Evolutionary conservation across 2,113 vertebrate species (phyloP).

Genomic region (Cariama cristata): DNA sequence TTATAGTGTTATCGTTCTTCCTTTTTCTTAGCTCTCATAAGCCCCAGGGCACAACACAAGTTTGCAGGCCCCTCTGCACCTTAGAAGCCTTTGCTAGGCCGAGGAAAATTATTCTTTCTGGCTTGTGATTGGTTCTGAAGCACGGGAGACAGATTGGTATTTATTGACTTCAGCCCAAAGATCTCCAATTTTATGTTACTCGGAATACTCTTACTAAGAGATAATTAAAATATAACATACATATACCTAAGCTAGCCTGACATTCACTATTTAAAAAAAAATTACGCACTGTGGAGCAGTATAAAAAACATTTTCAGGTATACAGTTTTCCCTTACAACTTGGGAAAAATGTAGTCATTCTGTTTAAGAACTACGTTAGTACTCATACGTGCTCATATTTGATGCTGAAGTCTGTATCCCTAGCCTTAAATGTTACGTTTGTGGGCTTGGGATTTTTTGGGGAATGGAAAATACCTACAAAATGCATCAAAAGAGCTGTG

Average conservation of each 20-base stretch:
- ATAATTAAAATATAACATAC: not conserved
- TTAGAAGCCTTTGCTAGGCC: not conserved
- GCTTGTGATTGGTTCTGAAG: not conserved
- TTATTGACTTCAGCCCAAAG: not conserved
- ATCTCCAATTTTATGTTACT: not conserved
- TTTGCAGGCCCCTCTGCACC: not conserved
- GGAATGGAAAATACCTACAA: not conserved
- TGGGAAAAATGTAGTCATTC: not conserved
- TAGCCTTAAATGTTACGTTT: not conserved
- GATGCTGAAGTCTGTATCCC: not conserved
- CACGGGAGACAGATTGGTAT: not conserved
- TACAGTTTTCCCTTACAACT: not conserved
- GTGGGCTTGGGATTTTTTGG: not conserved
- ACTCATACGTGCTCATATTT: not conserved
- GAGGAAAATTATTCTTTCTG: not conserved
- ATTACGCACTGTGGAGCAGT: not conserved
- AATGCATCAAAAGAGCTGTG: not conserved
- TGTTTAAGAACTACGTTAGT: not conserved
- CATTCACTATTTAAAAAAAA: not conserved
- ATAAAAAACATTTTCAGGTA: not conserved
- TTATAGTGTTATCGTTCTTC: not conserved
- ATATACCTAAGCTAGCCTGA: not conserved
- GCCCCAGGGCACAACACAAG: not conserved
- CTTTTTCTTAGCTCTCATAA: not conserved
- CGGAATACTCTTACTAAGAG: not conserved